These are phyloP conservation scores for Proterorhinus semilunaris DNA, from an alignment of 2,113 vertebrate genomes.

Conservation along the genomic window DNA sequence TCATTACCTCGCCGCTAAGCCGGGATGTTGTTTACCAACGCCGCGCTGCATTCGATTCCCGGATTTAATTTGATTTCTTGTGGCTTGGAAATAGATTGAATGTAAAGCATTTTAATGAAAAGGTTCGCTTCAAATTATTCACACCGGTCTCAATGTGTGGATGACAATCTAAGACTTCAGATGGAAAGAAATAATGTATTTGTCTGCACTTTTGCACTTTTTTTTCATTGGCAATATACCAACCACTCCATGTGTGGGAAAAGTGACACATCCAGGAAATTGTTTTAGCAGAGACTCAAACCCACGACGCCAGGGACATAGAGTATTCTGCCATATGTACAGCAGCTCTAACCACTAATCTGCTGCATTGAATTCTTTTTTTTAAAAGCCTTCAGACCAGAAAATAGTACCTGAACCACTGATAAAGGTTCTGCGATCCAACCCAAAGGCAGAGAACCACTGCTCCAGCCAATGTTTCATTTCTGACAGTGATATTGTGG, in stretches of 20 bases:
- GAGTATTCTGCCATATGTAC: too few relatives aligned
- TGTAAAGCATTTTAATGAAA: constrained; percentile 50
- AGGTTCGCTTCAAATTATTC: constrained; percentile 24
- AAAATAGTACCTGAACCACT: too few relatives aligned
- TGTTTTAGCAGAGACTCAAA: too few relatives aligned
- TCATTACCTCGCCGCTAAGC: constrained; percentile 22
- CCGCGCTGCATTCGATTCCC: not conserved
- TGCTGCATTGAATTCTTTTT: too few relatives aligned
- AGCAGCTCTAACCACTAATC: too few relatives aligned
- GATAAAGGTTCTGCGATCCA: too few relatives aligned
- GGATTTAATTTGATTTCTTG: constrained; percentile 36
- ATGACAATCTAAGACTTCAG: constrained; percentile 9
- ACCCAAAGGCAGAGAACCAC: not conserved
- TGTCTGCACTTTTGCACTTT: not conserved
- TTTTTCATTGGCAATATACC: not conserved
- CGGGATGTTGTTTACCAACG: constrained; percentile 26
- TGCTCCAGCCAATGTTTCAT: not conserved
- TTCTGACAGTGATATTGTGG: not conserved
- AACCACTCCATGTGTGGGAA: not conserved
- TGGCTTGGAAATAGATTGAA: constrained; percentile 47
- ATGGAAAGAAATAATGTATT: not conserved
- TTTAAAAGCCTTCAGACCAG: too few relatives aligned
- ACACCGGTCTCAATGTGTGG: constrained; percentile 9
- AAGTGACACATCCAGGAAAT: too few relatives aligned
- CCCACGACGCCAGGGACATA: too few relatives aligned